These are phyloP conservation scores for Dysdera silvatica DNA, from an alignment of 1,140 invertebrate genomes.

Conservation along the genomic window DNA sequence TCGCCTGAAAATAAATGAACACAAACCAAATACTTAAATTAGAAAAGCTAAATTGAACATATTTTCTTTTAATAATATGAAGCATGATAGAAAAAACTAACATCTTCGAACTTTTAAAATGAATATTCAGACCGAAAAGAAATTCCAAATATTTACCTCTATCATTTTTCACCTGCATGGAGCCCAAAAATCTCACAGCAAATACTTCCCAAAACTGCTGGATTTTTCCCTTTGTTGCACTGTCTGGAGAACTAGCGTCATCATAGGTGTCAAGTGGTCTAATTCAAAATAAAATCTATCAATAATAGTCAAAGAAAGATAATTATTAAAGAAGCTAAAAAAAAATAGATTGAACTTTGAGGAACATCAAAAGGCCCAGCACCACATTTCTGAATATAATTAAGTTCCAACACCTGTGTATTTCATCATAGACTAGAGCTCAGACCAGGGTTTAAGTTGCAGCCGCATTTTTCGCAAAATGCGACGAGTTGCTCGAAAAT, in stretches of 20 bases:
- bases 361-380: no score
- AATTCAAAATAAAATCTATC: no score
- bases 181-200: slow-evolving; percentile 26
- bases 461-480: no score
- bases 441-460: no score
- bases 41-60: neutral
- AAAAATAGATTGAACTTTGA: no score
- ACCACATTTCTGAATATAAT: no score
- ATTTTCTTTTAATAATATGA: neutral
- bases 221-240: neutral
- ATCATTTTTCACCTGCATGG: slow-evolving; percentile 29
- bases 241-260: slow-evolving; percentile 5
- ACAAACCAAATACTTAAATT: neutral
- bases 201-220: slow-evolving; percentile 32
- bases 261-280: slow-evolving; percentile 45
- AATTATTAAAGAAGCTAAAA: no score
- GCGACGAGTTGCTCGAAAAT: no score
- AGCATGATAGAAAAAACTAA: slow-evolving; percentile 1
- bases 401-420: no score
- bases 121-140: neutral
- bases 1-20: slow-evolving; percentile 39
- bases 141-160: slow-evolving; percentile 11
- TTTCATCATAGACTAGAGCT: no score
- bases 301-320: no score
- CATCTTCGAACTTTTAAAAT: neutral